These are phyloP conservation scores for Tragelaphus oryx DNA, from an alignment of 2,797 vertebrate genomes.

Conservation along the genomic window DNA sequence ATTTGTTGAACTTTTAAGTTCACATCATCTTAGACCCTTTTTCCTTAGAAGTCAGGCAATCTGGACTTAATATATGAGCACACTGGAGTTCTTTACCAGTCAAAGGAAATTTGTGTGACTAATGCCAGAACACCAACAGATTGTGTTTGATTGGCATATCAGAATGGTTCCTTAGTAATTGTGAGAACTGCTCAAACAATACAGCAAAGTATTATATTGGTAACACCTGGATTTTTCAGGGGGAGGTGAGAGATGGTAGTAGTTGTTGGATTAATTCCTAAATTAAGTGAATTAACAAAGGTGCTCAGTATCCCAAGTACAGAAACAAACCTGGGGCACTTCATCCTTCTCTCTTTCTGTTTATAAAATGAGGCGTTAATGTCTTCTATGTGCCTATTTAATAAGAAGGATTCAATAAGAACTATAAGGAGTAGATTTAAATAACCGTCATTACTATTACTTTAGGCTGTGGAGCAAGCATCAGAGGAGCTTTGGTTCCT, in stretches of 20 bases:
- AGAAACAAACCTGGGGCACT: conserved; percentile 8
- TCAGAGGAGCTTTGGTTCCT: neutral
- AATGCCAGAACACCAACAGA: neutral
- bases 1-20: neutral
- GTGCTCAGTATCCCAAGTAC: neutral
- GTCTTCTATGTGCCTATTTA: conserved; percentile 9
- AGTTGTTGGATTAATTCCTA: conserved; percentile 17
- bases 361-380: neutral
- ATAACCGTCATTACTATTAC: conserved; percentile 31
- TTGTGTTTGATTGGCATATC: conserved; percentile 24
- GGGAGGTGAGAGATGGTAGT: neutral
- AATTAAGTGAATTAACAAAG: conserved; percentile 46
- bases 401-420: conserved; percentile 40
- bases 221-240: conserved; percentile 42
- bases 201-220: conserved; percentile 39
- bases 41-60: neutral
- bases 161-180: conserved; percentile 31
- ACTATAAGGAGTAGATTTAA: neutral
- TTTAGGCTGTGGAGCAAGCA: neutral
- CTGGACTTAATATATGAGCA: neutral
- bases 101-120: neutral
- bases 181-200: conserved; percentile 28
- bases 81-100: neutral
- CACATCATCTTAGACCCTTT: neutral
- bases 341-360: neutral